Evolutionary conservation across 2,797 vertebrate species (phyloP), one percentile per base, ranked within the genome.

Genomic region (Yasuhikotakia modesta): DNA sequence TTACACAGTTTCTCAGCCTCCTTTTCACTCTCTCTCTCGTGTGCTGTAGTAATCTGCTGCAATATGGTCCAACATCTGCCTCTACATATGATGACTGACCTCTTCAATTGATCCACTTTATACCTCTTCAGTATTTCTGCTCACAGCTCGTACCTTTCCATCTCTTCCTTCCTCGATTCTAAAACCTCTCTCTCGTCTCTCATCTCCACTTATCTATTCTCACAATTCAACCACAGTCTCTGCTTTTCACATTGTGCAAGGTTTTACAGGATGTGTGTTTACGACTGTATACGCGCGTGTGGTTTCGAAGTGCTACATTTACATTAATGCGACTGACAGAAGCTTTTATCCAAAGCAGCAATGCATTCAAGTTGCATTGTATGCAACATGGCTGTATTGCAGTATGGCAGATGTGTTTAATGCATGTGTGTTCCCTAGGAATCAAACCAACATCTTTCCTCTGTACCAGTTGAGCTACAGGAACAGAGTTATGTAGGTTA

Each of bases 31-130:
- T 78, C 27, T 71, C 82, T 35, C 27, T 87, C 84, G 88, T 92
- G 89, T 87, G 87, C 84, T 87, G 88, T 79, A 88, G 89, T 93
- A 94, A 94, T 93, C 95, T 89, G 87, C 91, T 89, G 92, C 95
- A 97, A 95, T 96, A 96, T 97, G 96, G 91, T 96, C 91, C 84
- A 95, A 95, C 95, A 97, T 96, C 95, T 96, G 96, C 93, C 93
- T 95, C 94, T 90, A 93, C 94, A 89, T 94, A 94, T 94, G 95
- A 98, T 92, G 93, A 87, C 92, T 83, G 87, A 94, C 92, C 95
- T 89, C 78, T 76, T 80, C 90, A 84, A 93, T 86, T 94, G 94
- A 96, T 94, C 95, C 95, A 95, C 94, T 95, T 94, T 90, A 94
- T 88, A 89, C 91, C 78, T 68, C 87, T 89, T 87, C 84, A 88